Percentiles rank a stretch among this genome's conserved stretches.
Evolutionary conservation across 2,797 vertebrate species (phyloP).

Genomic region (Artibeus jamaicensis): DNA sequence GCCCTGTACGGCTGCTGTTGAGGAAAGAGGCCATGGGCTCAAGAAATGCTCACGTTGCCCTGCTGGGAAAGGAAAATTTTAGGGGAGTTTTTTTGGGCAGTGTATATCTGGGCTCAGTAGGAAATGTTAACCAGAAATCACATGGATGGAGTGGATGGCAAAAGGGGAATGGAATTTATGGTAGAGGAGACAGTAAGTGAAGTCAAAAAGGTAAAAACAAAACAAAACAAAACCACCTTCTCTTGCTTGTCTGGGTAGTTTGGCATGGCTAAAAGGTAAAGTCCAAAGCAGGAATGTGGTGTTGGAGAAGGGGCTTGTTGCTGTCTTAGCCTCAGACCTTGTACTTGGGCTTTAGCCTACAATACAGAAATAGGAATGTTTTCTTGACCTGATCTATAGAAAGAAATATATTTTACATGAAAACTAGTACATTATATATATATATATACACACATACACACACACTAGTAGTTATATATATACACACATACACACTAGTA

Average conservation of each 20-base stretch:
- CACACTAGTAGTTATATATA: neutral
- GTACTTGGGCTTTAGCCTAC: neutral
- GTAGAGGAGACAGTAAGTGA: neutral
- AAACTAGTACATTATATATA: neutral
- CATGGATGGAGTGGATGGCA: neutral
- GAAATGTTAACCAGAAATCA: neutral
- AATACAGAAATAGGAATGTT: neutral
- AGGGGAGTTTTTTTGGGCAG: neutral
- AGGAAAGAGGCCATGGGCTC: neutral
- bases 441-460: neutral
- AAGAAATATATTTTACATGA: neutral
- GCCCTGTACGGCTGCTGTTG: neutral
- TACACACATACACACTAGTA: neutral
- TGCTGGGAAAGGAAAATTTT: neutral
- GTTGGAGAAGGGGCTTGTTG: neutral
- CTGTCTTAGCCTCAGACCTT: neutral
- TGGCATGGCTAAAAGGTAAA: neutral
- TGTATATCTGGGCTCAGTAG: neutral
- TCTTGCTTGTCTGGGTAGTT: neutral
- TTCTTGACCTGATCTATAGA: neutral
- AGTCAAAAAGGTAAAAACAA: neutral
- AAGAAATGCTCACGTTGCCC: neutral
- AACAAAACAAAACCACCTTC: neutral
- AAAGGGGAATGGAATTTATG: neutral
- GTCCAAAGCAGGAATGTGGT: neutral